phyloP scores from a whole-genome alignment of 2,888 invertebrate species.

The Chrysotoxum bicinctum region DNA sequence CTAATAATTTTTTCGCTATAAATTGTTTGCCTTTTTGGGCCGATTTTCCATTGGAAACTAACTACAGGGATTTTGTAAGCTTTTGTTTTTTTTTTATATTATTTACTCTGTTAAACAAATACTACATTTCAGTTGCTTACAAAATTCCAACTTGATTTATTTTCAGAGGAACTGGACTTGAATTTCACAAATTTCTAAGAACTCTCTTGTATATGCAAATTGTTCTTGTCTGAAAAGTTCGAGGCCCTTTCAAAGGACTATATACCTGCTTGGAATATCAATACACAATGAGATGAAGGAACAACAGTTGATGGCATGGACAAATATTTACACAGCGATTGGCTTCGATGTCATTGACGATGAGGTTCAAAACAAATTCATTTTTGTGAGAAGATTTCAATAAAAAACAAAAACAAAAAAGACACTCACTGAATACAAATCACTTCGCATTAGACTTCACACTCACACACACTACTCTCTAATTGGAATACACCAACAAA shows the following conservation, averaged over 20 bases:
- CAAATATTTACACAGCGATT: constrained; percentile 40
- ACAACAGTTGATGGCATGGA: constrained; percentile 25
- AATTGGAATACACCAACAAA: constrained; percentile 20
- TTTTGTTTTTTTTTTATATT: no score
- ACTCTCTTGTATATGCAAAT: neutral
- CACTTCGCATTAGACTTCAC: neutral
- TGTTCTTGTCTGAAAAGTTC: neutral
- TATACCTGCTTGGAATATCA: constrained; percentile 11
- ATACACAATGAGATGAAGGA: neutral
- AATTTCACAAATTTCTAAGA: neutral
- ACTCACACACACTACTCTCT: neutral
- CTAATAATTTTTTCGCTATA: no score
- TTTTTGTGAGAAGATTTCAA: neutral
- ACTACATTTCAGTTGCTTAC: no score
- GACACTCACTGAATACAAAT: constrained; percentile 25
- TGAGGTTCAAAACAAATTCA: constrained; percentile 21
- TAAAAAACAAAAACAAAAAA: neutral
- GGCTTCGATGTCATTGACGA: constrained; percentile 13
- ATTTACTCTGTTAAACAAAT: no score
- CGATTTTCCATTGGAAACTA: no score
- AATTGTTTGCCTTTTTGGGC: no score
- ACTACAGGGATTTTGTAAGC: no score
- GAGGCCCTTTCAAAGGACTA: neutral
- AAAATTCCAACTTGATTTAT: neutral
- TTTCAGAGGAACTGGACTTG: neutral